These are phyloP conservation scores for Neotoma lepida DNA, from an alignment of 2,113 vertebrate species.

Conservation along the genomic window DNA sequence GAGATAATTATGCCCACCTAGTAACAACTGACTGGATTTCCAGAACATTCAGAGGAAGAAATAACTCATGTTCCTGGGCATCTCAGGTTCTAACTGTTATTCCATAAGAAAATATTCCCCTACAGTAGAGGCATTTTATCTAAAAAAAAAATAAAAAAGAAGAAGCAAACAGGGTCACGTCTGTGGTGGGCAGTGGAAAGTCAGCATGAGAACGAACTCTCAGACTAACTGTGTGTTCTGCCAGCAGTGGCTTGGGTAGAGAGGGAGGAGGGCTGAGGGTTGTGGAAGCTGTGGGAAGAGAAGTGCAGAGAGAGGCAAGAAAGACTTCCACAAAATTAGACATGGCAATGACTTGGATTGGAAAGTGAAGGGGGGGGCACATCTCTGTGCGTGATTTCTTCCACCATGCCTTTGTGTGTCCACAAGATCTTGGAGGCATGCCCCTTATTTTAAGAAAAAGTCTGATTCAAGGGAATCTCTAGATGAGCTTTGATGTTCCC, in stretches of 20 bases:
- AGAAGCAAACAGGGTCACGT: not conserved
- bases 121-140: not conserved
- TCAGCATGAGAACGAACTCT: slow-evolving; percentile 48
- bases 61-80: not conserved
- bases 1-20: not conserved
- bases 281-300: slow-evolving; percentile 63
- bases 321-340: slow-evolving; percentile 67
- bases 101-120: not conserved
- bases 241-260: slow-evolving; percentile 33
- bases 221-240: slow-evolving; percentile 11
- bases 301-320: slow-evolving; percentile 71
- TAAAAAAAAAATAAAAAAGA: not conserved
- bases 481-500: slow-evolving; percentile 25
- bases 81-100: not conserved
- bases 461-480: slow-evolving; percentile 73
- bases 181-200: not conserved
- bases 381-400: not conserved
- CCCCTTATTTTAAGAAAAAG: slow-evolving; percentile 44
- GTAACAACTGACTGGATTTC: not conserved
- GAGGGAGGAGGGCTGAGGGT: slow-evolving; percentile 37
- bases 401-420: slow-evolving; percentile 13
- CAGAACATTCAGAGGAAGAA: not conserved
- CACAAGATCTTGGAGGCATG: slow-evolving; percentile 22
- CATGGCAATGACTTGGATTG: not conserved
- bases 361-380: not conserved